These are phyloP conservation scores for Dolichopus griseipennis DNA, from an alignment of 2,888 invertebrate species.

Conservation along the genomic window DNA sequence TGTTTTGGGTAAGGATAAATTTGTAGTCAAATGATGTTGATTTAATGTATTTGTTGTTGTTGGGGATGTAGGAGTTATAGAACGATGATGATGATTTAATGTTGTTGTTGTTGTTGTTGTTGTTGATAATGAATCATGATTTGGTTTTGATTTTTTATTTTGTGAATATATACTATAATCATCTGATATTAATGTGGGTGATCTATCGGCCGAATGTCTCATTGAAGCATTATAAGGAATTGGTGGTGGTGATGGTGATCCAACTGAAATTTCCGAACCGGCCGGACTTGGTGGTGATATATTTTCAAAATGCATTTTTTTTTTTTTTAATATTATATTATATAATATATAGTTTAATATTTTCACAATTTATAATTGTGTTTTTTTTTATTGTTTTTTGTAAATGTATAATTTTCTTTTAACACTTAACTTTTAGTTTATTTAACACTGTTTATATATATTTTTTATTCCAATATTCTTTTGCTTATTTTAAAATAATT, in stretches of 20 bases:
- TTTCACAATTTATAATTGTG: not conserved
- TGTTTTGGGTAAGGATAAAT: not conserved
- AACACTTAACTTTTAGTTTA: not conserved
- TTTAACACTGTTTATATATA: too few relatives aligned
- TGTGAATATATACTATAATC: slow-evolving; percentile 64
- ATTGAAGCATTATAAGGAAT: slow-evolving; percentile 15
- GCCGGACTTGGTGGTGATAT: slow-evolving; percentile 44
- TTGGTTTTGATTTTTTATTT: slow-evolving; percentile 56
- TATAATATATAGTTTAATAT: not conserved
- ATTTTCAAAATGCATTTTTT: slow-evolving; percentile 36
- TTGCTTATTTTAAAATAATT: too few relatives aligned
- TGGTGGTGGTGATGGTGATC: slow-evolving; percentile 41
- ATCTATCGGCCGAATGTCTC: not conserved
- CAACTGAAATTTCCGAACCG: slow-evolving; percentile 44
- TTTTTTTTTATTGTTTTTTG: not conserved
- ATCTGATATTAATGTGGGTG: slow-evolving; percentile 15
- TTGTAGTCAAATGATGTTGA: not conserved
- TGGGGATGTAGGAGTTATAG: slow-evolving; percentile 19
- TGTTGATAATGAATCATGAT: slow-evolving; percentile 27
- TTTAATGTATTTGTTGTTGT: slow-evolving; percentile 36
- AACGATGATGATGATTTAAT: slow-evolving; percentile 20
- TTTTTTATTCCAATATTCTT: too few relatives aligned
- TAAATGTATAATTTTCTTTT: not conserved
- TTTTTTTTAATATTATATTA: too few relatives aligned
- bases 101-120: slow-evolving; percentile 25